Evolutionary conservation across 2,888 invertebrate species (phyloP).

Genomic region (Trissoscelio sp.): DNA sequence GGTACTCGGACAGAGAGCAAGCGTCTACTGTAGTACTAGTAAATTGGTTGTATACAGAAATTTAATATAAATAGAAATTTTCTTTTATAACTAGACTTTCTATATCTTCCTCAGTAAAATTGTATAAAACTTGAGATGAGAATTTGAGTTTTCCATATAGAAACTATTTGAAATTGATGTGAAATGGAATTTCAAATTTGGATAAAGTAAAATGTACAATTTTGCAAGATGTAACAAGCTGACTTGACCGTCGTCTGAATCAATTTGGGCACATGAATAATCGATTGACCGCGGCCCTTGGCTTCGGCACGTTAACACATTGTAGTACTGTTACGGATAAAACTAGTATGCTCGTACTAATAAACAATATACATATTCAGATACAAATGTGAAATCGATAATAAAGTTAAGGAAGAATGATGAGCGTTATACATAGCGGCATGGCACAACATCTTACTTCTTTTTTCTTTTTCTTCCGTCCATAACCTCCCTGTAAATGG

Average conservation of each 20-base stretch:
- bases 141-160: too few relatives aligned
- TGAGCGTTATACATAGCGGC: conserved; percentile 79
- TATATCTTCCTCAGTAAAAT: too few relatives aligned
- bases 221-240: background rate
- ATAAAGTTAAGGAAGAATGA: conserved; percentile 74
- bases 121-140: too few relatives aligned
- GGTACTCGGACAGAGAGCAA: too few relatives aligned
- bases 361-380: conserved; percentile 63
- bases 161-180: background rate
- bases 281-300: conserved; percentile 28
- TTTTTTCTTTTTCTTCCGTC: conserved; percentile 99
- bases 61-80: too few relatives aligned
- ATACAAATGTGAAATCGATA: conserved; percentile 68
- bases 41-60: too few relatives aligned
- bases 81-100: too few relatives aligned
- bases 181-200: background rate
- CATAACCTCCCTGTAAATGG: conserved; percentile 93
- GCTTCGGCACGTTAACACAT: conserved; percentile 55
- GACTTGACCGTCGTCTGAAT: conserved; percentile 45
- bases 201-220: background rate
- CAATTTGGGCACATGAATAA: conserved; percentile 53
- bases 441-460: conserved; percentile 92
- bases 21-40: too few relatives aligned
- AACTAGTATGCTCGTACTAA: conserved; percentile 66
- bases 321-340: conserved; percentile 52